These are phyloP conservation scores for Conistra vaccinii DNA, from an alignment of 2,888 invertebrate genomes.

Conservation along the genomic window DNA sequence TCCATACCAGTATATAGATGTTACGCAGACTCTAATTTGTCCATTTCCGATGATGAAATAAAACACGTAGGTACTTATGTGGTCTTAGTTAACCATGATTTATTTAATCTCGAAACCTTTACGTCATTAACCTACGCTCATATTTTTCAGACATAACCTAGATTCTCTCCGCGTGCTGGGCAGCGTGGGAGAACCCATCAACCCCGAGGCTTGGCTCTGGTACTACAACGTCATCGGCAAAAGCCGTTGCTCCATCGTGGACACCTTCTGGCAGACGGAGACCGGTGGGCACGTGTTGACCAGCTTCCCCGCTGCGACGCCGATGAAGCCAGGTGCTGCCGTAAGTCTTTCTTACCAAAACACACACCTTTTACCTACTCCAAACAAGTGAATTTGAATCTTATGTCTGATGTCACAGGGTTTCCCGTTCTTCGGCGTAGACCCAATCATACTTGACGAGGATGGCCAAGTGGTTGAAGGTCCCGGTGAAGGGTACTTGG, in stretches of 20 bases:
- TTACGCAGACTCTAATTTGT: background rate
- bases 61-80: background rate
- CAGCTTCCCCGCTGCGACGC: constrained; percentile 98
- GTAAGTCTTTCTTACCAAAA: constrained; percentile 90
- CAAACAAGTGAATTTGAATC: background rate
- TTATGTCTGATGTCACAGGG: constrained; percentile 90
- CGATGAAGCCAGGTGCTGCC: constrained; percentile 99
- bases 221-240: constrained; percentile 96
- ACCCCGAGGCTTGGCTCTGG: constrained; percentile 99
- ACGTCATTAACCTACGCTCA: background rate
- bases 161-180: constrained; percentile 95
- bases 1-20: background rate
- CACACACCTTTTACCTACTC: background rate
- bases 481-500: constrained; percentile 98
- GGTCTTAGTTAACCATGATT: background rate
- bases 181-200: constrained; percentile 99
- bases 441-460: constrained; percentile 96
- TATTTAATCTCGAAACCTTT: constrained; percentile 1
- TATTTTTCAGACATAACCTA: constrained; percentile 91
- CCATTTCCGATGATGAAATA: background rate
- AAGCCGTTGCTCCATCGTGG: constrained; percentile 97
- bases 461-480: constrained; percentile 96
- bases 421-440: constrained; percentile 99
- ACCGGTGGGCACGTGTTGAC: constrained; percentile 99
- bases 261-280: constrained; percentile 99